These are phyloP conservation scores for Intellagama lesueurii DNA, from an alignment of 2,797 vertebrate species.

Conservation along the genomic window DNA sequence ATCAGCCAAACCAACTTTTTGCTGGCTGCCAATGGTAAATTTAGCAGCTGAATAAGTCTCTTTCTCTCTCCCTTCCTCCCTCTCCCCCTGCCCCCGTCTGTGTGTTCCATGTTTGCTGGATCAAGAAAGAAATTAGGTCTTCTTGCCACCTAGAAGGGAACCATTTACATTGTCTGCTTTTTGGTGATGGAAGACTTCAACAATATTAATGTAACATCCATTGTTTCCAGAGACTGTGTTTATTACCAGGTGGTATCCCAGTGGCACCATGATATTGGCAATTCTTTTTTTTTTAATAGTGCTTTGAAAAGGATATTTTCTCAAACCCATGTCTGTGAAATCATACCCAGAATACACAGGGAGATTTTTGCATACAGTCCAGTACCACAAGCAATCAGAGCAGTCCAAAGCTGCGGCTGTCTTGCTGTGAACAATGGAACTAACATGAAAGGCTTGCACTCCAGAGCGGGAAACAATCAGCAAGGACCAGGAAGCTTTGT, in stretches of 20 bases:
- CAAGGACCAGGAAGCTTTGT: neutral
- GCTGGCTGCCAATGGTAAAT: neutral
- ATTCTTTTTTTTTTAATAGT: neutral
- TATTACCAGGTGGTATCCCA: neutral
- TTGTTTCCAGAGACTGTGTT: neutral
- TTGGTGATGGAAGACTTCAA: neutral
- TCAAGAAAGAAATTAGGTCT: neutral
- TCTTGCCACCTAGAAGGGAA: neutral
- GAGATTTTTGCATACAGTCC: neutral
- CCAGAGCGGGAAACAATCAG: neutral
- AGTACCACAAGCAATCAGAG: neutral
- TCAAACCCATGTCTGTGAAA: neutral
- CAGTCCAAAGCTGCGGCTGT: neutral
- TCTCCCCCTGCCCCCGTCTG: neutral
- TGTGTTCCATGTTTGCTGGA: neutral
- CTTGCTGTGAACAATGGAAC: neutral
- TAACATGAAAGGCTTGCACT: neutral
- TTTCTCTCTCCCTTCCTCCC: neutral
- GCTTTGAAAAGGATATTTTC: neutral
- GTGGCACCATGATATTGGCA: neutral
- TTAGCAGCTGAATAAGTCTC: conserved; percentile 8
- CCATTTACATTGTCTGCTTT: neutral
- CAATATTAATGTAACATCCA: neutral
- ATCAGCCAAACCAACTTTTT: conserved; percentile 18
- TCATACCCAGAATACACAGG: neutral